A percentile compares a stretch with the other conserved stretches of the same genome.
phyloP scores from a whole-genome alignment of 2,888 invertebrate genomes.

The Pimpla rufipes region DNA sequence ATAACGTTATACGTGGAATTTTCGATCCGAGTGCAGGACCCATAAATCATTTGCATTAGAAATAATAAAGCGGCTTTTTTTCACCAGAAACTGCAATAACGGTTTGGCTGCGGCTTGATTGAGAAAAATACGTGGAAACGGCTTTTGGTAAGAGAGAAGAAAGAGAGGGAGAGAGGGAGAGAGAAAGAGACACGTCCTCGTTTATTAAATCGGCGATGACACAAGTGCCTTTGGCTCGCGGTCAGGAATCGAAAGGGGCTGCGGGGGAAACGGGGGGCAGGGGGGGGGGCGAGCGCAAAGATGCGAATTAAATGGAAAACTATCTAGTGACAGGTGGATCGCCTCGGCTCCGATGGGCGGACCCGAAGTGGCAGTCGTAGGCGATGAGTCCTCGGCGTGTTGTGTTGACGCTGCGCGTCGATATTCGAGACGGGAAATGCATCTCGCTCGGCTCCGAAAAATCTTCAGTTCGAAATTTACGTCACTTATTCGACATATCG shows the following conservation, averaged over 20 bases:
- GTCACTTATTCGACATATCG: too few relatives aligned
- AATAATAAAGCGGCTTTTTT: too few relatives aligned
- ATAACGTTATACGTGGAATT: too few relatives aligned
- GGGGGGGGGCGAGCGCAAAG: constrained; percentile 9
- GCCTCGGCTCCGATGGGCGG: background rate
- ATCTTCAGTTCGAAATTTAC: too few relatives aligned
- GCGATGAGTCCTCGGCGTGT: background rate
- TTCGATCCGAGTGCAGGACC: too few relatives aligned
- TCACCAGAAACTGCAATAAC: too few relatives aligned
- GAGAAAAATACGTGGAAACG: constrained; percentile 9
- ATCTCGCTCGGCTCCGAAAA: background rate
- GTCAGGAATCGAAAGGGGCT: constrained; percentile 40
- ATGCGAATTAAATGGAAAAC: constrained; percentile 45
- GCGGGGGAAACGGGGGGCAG: background rate
- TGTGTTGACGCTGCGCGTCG: background rate
- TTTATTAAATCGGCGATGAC: constrained; percentile 42
- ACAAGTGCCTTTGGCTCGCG: constrained; percentile 46
- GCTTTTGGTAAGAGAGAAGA: background rate
- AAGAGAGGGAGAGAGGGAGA: too few relatives aligned
- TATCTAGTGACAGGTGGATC: constrained; percentile 43
- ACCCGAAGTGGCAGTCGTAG: background rate
- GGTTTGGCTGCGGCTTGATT: too few relatives aligned
- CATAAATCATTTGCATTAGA: too few relatives aligned
- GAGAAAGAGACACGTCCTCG: constrained; percentile 35
- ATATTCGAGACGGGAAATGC: constrained; percentile 22